Percentiles rank a stretch among this genome's conserved stretches.
Conservation (phyloP, 2,797 vertebrate genomes). For the Pipistrellus pipistrellus region DNA sequence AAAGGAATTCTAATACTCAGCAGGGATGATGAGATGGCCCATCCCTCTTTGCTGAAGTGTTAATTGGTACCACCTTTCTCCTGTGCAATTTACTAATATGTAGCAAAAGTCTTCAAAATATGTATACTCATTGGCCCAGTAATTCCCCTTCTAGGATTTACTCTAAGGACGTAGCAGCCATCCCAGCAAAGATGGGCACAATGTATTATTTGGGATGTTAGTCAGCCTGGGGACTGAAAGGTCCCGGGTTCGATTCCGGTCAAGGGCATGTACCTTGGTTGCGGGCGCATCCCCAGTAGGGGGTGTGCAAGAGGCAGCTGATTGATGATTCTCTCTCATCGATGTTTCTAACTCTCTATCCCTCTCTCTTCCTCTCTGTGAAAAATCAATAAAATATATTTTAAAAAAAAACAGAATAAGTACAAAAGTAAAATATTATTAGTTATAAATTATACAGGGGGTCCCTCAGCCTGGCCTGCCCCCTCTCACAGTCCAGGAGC, state of each 20-base stretch:
- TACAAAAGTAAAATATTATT: background rate
- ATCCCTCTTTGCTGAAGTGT: background rate
- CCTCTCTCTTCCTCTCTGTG: no score
- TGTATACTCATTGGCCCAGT: background rate
- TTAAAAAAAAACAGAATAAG: background rate
- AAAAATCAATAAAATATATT: no score
- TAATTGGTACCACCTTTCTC: conserved; percentile 57
- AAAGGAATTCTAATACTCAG: conserved; percentile 13
- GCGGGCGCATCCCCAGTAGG: no score
- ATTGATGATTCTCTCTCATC: no score
- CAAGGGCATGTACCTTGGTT: no score
- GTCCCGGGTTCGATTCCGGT: no score
- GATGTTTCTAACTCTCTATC: no score
- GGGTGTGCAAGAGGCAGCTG: no score
- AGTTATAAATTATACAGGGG: background rate
- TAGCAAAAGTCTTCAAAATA: conserved; percentile 57
- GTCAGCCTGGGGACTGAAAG: no score
- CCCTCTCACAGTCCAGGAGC: no score
- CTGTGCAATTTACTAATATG: background rate
- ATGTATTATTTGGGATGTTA: background rate
- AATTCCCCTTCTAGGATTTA: background rate
- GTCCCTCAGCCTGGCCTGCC: no score
- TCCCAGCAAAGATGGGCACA: background rate
- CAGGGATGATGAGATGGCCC: background rate
- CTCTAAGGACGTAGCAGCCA: background rate